phyloP scores from a whole-genome alignment of 1,140 invertebrate genomes.

The Neodiprion lecontei region DNA sequence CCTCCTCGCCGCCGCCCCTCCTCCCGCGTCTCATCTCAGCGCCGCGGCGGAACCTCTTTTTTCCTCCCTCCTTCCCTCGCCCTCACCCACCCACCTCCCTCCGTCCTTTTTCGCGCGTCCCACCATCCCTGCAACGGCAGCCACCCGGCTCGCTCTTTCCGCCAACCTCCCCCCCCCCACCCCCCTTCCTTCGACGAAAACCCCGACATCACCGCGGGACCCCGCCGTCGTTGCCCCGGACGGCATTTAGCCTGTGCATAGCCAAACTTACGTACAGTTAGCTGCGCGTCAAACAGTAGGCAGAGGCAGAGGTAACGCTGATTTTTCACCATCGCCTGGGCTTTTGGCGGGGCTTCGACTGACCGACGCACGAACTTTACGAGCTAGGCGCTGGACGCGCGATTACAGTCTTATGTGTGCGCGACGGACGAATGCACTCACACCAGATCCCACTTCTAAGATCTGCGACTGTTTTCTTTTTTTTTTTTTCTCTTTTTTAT shows the following conservation, averaged over 20 bases:
- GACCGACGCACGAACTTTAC: background rate
- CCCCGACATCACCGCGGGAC: background rate
- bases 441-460: too few relatives aligned
- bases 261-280: constrained; percentile 59
- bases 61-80: too few relatives aligned
- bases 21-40: background rate
- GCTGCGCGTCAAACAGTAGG: constrained; percentile 44
- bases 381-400: background rate
- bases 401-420: too few relatives aligned
- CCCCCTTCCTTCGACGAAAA: constrained; percentile 23
- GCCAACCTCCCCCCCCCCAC: constrained; percentile 25
- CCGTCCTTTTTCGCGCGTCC: constrained; percentile 19
- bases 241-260: constrained; percentile 54
- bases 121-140: constrained; percentile 10
- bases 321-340: constrained; percentile 36
- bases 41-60: too few relatives aligned
- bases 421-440: too few relatives aligned
- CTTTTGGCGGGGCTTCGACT: background rate
- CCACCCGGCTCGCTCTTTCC: constrained; percentile 23
- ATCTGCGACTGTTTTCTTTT: too few relatives aligned
- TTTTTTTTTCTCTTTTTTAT: too few relatives aligned
- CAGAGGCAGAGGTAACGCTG: constrained; percentile 17
- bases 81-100: too few relatives aligned
- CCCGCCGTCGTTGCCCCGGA: constrained; percentile 29
- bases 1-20: constrained; percentile 11